Conservation (phyloP, 2,797 vertebrate species). For the Botia almorhae region DNA sequence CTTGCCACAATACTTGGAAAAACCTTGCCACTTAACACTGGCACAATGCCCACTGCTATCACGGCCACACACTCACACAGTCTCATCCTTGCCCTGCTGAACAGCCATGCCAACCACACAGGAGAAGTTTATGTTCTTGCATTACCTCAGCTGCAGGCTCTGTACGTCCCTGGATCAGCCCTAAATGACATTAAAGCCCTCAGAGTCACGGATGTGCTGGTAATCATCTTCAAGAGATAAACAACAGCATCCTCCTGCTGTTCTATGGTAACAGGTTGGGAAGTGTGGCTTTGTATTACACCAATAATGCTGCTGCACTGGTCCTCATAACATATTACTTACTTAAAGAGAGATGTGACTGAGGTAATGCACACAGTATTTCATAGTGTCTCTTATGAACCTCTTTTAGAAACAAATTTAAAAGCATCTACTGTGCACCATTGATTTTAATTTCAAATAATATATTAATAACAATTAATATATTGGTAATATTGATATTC, state of each 20-base stretch:
- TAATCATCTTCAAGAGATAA: not conserved
- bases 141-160: conserved; percentile 31
- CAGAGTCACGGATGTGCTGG: conserved; percentile 10
- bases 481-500: no score
- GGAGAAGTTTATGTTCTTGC: conserved; percentile 20
- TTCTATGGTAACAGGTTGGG: no score
- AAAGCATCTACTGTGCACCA: no score
- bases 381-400: no score
- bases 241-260: not conserved
- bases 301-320: no score
- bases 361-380: no score
- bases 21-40: conserved; percentile 66
- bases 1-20: conserved; percentile 55
- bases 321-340: no score
- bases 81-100: conserved; percentile 8
- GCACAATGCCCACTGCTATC: conserved; percentile 48
- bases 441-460: no score
- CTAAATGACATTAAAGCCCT: conserved; percentile 21
- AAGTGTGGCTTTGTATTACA: no score
- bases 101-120: conserved; percentile 39
- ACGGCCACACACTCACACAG: conserved; percentile 26
- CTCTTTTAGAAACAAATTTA: no score
- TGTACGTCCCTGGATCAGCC: not conserved
- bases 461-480: no score
- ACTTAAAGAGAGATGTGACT: no score